Conservation (phyloP, 2,797 vertebrate genomes). For the Sardinella longiceps region DNA sequence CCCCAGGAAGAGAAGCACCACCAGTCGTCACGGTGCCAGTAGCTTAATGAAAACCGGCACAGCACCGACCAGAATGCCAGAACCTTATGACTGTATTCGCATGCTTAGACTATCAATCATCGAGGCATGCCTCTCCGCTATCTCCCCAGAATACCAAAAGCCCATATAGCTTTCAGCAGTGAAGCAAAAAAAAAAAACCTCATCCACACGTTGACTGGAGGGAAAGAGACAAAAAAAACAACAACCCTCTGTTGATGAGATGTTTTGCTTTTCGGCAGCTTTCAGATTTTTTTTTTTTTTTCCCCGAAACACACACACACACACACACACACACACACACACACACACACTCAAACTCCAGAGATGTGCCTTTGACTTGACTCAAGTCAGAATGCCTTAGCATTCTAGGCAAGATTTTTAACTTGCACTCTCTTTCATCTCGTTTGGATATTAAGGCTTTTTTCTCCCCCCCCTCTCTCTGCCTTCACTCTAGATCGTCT, state of each 20-base stretch:
- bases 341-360: neutral
- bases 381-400: neutral
- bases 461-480: neutral
- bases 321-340: neutral
- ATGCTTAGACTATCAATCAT: neutral
- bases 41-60: neutral
- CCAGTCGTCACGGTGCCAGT: neutral
- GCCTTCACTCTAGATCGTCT: slow-evolving; percentile 52
- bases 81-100: neutral
- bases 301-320: neutral
- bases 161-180: slow-evolving; percentile 8
- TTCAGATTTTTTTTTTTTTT: neutral
- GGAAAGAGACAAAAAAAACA: too few relatives aligned
- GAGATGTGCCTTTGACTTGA: neutral
- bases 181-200: neutral
- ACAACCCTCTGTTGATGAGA: neutral
- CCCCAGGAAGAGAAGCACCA: neutral
- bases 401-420: neutral
- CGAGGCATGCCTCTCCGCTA: neutral
- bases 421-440: neutral
- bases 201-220: neutral
- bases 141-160: neutral
- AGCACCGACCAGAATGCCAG: neutral
- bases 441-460: neutral
- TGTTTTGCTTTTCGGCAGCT: neutral